These are phyloP conservation scores for Phyto melanocephala DNA, from an alignment of 2,888 invertebrate genomes.

Conservation along the genomic window DNA sequence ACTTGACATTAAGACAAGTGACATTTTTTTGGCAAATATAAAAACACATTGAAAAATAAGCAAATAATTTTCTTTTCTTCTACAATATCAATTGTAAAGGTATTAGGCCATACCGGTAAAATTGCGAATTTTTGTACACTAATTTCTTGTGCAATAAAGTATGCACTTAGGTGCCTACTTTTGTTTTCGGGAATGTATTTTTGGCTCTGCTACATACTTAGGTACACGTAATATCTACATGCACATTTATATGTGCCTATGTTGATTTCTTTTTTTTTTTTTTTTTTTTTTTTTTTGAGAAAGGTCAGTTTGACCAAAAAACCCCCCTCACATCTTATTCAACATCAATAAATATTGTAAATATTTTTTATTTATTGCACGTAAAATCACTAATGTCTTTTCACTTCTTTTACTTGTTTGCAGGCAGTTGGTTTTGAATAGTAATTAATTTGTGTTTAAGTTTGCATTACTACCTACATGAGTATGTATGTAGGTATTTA, in stretches of 20 bases:
- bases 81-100: too few relatives aligned
- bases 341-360: neutral
- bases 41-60: neutral
- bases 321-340: neutral
- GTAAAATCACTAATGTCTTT: neutral
- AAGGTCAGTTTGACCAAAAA: conserved; percentile 45
- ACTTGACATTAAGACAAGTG: too few relatives aligned
- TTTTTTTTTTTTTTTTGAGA: conserved; percentile 3
- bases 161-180: neutral
- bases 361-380: conserved; percentile 18
- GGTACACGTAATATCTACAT: neutral
- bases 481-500: too few relatives aligned
- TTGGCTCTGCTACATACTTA: neutral
- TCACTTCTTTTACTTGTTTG: neutral
- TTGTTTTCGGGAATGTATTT: neutral
- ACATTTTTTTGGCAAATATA: neutral
- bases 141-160: neutral
- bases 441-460: neutral
- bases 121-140: neutral
- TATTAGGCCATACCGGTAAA: conserved; percentile 6
- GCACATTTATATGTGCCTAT: neutral
- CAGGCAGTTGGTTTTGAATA: neutral
- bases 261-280: too few relatives aligned
- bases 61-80: too few relatives aligned
- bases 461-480: too few relatives aligned